Evolutionary conservation across 2,888 invertebrate species (phyloP).

Genomic region (Sesia bembeciformis): DNA sequence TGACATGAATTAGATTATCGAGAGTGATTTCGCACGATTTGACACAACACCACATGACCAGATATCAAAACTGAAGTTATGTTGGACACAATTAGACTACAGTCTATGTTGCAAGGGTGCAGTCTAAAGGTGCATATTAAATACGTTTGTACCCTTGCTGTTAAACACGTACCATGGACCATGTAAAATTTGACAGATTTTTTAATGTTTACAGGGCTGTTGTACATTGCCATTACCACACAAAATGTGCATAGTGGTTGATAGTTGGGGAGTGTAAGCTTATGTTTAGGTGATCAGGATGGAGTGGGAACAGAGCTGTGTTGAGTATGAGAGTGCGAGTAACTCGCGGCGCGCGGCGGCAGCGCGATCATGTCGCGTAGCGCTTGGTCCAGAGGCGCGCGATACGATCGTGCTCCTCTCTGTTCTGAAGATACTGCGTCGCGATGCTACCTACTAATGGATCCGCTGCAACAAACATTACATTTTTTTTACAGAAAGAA

Average conservation of each 20-base stretch:
- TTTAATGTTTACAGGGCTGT: neutral
- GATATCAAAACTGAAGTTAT: too few species aligned
- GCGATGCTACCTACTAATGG: constrained; percentile 98
- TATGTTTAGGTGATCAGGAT: constrained; percentile 54
- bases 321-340: constrained; percentile 47
- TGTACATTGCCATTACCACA: constrained; percentile 1
- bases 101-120: too few species aligned
- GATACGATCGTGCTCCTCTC: constrained; percentile 98
- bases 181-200: neutral
- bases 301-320: constrained; percentile 56
- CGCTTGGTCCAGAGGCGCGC: constrained; percentile 99
- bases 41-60: too few species aligned
- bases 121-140: too few species aligned
- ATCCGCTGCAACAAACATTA: constrained; percentile 80
- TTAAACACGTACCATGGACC: too few species aligned
- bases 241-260: constrained; percentile 1
- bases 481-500: neutral
- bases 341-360: constrained; percentile 28
- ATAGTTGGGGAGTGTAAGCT: constrained; percentile 36
- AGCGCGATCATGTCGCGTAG: constrained; percentile 89
- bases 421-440: constrained; percentile 97
- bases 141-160: too few species aligned
- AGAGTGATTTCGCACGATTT: too few species aligned
- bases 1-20: too few species aligned
- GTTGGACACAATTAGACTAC: too few species aligned